Evolutionary conservation across 2,888 invertebrate species (phyloP), one percentile per base, ranked within the genome.

Genomic region (Gari tellinella): DNA sequence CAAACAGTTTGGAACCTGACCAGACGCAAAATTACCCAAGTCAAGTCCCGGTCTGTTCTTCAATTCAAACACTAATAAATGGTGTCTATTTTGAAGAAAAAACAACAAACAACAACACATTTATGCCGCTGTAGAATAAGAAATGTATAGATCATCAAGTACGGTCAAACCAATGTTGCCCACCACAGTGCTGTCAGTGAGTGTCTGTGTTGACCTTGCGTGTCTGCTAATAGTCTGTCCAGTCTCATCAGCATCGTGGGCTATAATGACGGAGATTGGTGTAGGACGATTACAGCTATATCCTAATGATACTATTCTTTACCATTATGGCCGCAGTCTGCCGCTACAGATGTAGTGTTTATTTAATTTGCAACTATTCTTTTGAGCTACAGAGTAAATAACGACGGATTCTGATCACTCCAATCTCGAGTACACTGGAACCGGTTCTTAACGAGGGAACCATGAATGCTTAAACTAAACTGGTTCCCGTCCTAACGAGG

Each of bases 361-460:
- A 78, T 78, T 78, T 78, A 78, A 78, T 78, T 78, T 78, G 70
- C 55, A 60, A 41, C 66, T 55, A 73, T 78, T 78, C 78, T 78
- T 70, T 65, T 46, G 53, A 67, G 56, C 52, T 41, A 41, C 64
- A 63, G 55, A 57, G 58, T 57, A 67, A 67, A 60, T 61, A 64
- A 49, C 38, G 31, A 31, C 26, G 60, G 64, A 55, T 63, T 63
- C 49, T 43, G 67, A 63, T 70, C 70, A 40, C 21, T 41, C 49
- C 26, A 48, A 49, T 64, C 64, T 72, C 38, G 31, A 57, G 68
- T 58, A 43, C 51, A 25, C 25, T 45, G 63, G 45, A 62, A 68
- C 55, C 53, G 38, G n/a, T 38, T 55, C 67, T 26, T 72, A 76
- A 76, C 72, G 76, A 76, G 72, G 31, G 31, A 31, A 31, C 5